Percentiles rank a stretch among this genome's conserved stretches.
phyloP scores from a whole-genome alignment of 1,140 invertebrate genomes.

The Meloidogyne chitwoodi region DNA sequence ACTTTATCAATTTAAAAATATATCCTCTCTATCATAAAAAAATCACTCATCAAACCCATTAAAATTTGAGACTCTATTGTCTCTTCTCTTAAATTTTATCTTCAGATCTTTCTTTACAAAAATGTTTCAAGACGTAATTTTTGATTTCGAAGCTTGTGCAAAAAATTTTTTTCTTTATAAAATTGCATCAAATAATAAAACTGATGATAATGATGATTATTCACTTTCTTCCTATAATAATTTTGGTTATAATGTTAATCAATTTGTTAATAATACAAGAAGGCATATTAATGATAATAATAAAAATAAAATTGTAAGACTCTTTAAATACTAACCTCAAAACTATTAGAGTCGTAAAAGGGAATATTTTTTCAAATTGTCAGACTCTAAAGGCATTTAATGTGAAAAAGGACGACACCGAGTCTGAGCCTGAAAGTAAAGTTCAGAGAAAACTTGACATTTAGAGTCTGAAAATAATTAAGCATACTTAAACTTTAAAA shows the following conservation, averaged over 20 bases:
- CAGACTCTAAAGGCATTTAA: too few relatives aligned
- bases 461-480: too few relatives aligned
- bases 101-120: too few relatives aligned
- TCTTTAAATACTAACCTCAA: too few relatives aligned
- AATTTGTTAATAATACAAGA: neutral
- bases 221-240: neutral
- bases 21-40: too few relatives aligned
- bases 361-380: too few relatives aligned
- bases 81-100: neutral
- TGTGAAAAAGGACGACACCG: too few relatives aligned
- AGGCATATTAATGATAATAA: neutral
- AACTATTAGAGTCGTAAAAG: too few relatives aligned
- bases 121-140: neutral
- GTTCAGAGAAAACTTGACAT: neutral
- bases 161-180: conserved; percentile 21
- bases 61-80: neutral
- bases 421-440: too few relatives aligned
- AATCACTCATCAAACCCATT: too few relatives aligned
- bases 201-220: neutral
- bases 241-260: conserved; percentile 1
- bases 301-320: neutral
- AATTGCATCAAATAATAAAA: neutral
- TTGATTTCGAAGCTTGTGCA: conserved; percentile 11
- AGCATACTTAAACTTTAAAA: too few relatives aligned
- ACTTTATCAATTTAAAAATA: too few relatives aligned